Base-by-base conservation (phyloP, 2,888 invertebrate genomes). In the Euphydryas editha region DNA sequence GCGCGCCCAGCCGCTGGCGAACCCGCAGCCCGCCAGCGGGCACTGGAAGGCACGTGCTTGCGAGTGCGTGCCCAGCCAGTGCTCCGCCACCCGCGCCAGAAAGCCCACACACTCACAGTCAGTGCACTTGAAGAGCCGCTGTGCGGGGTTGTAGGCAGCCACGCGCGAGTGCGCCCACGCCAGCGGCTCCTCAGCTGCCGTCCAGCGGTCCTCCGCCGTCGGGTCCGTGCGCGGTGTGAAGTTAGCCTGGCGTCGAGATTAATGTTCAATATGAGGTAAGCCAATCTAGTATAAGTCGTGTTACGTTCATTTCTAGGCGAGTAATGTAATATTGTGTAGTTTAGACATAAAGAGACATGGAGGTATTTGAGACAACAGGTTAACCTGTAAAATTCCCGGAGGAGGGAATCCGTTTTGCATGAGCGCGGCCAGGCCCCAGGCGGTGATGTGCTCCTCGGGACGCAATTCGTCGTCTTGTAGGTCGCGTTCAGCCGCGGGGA, bases 161-260 rank as follows among this genome's bases (percentile, higher is more conserved):
- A 97, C 94, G 87, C 96, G 96, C 47, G 96, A 96, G 79, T 95
- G 95, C 69, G 96, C 96, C 95, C 96, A 96, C 70, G 94, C 94
- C 67, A 96, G 92, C 70, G 93, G 93, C 81, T 96, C 95, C 74
- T 96, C 95, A 75, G 95, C 95, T 59, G 95, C 94, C 72, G 95
- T 94, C 96, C 96, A 96, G 69, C 94, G 88, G 81, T 93, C 93
- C 78, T 93, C 93, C 57, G 92, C 92, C 44, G 83, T 83, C 30
- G 92, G 87, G 81, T 93, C 93, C 67, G 84, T 88, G 76, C 93
- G 92, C 65, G 93, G 93, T 60, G 88, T 90, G 83, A 95, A 94
- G 76, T 94, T 94, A 8, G 94, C 93, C 87, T 94, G 58, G 4
- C 13, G 21, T 15, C 13, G 13, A 21, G 15, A 21, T 37, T 15